Evolutionary conservation across 2,113 vertebrate species (phyloP).

Genomic region (Meles meles): DNA sequence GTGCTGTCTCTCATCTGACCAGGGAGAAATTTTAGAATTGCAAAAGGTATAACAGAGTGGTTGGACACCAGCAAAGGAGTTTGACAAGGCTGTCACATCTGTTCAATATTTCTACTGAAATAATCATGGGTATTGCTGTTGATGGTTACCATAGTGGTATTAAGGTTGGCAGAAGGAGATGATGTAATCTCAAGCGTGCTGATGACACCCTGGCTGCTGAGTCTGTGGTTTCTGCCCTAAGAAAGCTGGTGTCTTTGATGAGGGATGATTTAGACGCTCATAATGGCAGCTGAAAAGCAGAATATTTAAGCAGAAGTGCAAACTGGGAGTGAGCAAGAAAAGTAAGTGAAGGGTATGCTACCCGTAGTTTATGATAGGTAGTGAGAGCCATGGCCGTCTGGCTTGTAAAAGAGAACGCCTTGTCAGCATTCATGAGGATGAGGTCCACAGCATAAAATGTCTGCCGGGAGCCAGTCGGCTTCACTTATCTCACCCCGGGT

Average conservation of each 20-base stretch:
- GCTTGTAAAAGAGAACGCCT: not conserved
- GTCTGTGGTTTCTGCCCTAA: constrained; percentile 78
- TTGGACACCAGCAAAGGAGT: constrained; percentile 84
- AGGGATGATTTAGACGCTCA: constrained; percentile 65
- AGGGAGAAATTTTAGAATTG: constrained; percentile 80
- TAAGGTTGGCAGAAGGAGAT: constrained; percentile 87
- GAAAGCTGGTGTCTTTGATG: constrained; percentile 61
- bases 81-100: constrained; percentile 88
- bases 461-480: not conserved
- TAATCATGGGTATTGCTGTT: constrained; percentile 83
- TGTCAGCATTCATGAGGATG: not conserved
- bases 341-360: constrained; percentile 39
- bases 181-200: constrained; percentile 81
- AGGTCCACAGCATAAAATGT: not conserved
- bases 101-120: constrained; percentile 85
- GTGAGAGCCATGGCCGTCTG: not conserved
- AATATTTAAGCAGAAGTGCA: constrained; percentile 65
- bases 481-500: not conserved
- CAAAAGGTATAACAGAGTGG: constrained; percentile 81
- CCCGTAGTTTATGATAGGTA: constrained; percentile 18
- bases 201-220: constrained; percentile 84
- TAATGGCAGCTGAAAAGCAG: constrained; percentile 73
- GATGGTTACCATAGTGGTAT: constrained; percentile 86
- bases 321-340: constrained; percentile 63
- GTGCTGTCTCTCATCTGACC: constrained; percentile 62